Conservation (phyloP, 1,140 invertebrate species). For the Pseudomyrmex dendroicus region DNA sequence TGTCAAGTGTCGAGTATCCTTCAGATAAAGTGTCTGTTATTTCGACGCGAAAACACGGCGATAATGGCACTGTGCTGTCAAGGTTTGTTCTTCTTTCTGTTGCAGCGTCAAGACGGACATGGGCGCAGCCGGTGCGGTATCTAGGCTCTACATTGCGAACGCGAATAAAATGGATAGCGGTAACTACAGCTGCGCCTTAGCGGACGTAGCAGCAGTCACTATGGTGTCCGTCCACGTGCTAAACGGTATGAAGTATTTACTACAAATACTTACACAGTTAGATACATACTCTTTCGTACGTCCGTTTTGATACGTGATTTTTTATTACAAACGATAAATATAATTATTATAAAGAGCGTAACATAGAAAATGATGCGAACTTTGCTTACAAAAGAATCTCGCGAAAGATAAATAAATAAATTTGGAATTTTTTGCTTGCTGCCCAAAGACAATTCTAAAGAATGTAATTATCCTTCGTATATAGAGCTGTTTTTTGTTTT, state of each 20-base stretch:
- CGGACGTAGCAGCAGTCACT: constrained; percentile 91
- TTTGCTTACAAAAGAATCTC: no score
- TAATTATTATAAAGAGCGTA: no score
- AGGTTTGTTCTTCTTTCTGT: constrained; percentile 74
- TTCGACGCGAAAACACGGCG: not conserved
- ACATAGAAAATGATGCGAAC: no score
- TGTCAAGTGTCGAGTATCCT: no score
- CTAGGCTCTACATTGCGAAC: constrained; percentile 93
- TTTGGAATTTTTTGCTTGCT: no score
- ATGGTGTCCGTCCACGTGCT: constrained; percentile 92
- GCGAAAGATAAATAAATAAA: not conserved
- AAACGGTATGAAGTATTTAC: constrained; percentile 88
- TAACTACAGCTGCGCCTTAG: constrained; percentile 93
- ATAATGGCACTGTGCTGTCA: not conserved
- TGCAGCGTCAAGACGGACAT: constrained; percentile 93
- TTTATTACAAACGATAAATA: no score
- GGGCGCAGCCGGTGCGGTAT: constrained; percentile 90
- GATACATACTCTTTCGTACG: not conserved
- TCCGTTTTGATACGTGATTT: not conserved
- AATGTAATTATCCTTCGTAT: not conserved
- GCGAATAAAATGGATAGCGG: constrained; percentile 93
- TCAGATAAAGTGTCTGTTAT: not conserved
- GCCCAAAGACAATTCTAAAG: no score
- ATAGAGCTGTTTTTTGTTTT: no score
- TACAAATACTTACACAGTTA: not conserved